Conservation (phyloP, 2,888 invertebrate genomes). For the Phortica okadai region DNA sequence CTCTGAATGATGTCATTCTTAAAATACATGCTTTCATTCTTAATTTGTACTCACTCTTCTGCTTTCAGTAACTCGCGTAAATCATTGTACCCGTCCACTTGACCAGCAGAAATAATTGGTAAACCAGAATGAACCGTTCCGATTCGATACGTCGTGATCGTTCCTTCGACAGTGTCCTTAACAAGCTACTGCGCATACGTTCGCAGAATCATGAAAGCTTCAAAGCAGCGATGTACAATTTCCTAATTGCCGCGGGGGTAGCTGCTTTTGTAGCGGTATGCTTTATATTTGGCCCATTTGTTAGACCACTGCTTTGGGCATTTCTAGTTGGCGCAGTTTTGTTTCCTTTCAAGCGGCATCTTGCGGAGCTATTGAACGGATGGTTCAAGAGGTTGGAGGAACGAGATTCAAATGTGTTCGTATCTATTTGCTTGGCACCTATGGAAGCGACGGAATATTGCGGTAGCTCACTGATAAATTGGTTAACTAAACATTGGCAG, state of each 20-base stretch:
- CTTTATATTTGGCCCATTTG: slow-evolving; percentile 91
- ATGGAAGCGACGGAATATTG: slow-evolving; percentile 85
- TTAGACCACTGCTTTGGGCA: slow-evolving; percentile 97
- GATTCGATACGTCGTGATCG: slow-evolving; percentile 73
- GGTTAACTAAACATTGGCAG: slow-evolving; percentile 83
- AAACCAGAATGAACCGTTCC: slow-evolving; percentile 68
- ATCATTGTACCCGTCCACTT: not conserved
- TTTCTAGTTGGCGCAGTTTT: slow-evolving; percentile 96
- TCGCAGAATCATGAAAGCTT: slow-evolving; percentile 75
- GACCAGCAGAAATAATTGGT: not conserved
- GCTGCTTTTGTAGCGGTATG: slow-evolving; percentile 81
- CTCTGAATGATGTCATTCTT: not conserved
- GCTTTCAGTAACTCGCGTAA: not conserved
- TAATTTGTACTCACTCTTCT: not conserved
- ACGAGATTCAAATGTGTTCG: slow-evolving; percentile 82
- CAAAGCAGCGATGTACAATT: slow-evolving; percentile 75
- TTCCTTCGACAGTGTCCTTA: slow-evolving; percentile 75
- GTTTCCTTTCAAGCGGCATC: slow-evolving; percentile 93
- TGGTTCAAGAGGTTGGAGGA: slow-evolving; percentile 87
- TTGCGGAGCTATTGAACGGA: slow-evolving; percentile 85
- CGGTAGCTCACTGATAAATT: slow-evolving; percentile 85
- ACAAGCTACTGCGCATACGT: slow-evolving; percentile 71
- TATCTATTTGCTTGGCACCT: slow-evolving; percentile 82
- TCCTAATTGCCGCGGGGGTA: slow-evolving; percentile 73
- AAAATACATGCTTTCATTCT: not conserved